These are phyloP conservation scores for Meloidogyne hapla DNA, from an alignment of 1,140 invertebrate genomes.

Conservation along the genomic window DNA sequence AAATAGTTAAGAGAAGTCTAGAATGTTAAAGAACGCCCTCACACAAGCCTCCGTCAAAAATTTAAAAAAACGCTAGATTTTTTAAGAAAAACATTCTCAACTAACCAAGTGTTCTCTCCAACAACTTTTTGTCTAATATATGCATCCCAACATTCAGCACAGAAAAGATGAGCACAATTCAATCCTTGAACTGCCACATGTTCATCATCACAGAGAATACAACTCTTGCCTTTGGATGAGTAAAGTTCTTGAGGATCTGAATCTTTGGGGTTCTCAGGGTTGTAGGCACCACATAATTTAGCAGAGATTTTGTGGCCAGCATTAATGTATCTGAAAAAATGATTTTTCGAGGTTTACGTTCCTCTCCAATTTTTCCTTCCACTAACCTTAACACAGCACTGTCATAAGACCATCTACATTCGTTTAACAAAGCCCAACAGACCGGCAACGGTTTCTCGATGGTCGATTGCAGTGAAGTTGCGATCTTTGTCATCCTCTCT, in stretches of 20 bases:
- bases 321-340: not conserved
- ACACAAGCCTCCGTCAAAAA: too few relatives aligned
- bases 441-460: not conserved
- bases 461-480: not conserved
- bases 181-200: not conserved
- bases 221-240: not conserved
- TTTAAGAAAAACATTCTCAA: too few relatives aligned
- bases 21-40: too few relatives aligned
- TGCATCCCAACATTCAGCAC: slow-evolving; percentile 3
- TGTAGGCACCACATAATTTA: not conserved
- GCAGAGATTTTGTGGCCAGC: not conserved
- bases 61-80: not conserved
- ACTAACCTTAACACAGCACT: not conserved
- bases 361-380: not conserved
- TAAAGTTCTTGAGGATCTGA: not conserved
- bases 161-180: slow-evolving; percentile 14
- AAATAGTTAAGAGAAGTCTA: too few relatives aligned
- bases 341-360: not conserved
- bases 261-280: not conserved
- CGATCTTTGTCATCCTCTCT: not conserved
- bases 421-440: not conserved
- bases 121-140: slow-evolving; percentile 5
- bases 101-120: not conserved
- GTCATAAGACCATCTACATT: not conserved
- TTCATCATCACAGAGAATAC: slow-evolving; percentile 2